Base-by-base conservation (phyloP, 2,797 vertebrate genomes). In the Dallia pectoralis region DNA sequence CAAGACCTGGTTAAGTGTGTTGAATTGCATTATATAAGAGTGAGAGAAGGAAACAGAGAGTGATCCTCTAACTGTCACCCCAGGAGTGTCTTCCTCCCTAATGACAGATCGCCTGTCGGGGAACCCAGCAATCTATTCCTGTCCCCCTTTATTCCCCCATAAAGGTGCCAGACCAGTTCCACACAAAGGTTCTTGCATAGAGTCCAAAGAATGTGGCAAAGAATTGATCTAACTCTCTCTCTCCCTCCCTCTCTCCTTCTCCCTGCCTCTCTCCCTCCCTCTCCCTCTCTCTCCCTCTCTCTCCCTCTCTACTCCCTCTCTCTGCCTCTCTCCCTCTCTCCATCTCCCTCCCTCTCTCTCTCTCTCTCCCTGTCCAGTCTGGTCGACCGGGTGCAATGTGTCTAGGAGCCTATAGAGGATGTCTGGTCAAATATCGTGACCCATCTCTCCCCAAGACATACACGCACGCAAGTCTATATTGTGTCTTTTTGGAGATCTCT, bases 61-160 rank as follows among this genome's bases (percentile, higher is more conserved):
- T 47, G 25, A n/a, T 49, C 32, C 18, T 7, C 75, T 75, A 48
- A 19, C 77, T 73, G 81, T 76, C 87, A 75, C 81, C 69, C 80
- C 67, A 53, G 71, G 78, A 75, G 65, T 33, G 27, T 74, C 68
- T 63, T 69, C 56, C 70, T 69, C 75, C 70, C 51, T 71, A 62
- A 76, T 69, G 71, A 51, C 74, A 65, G 75, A 72, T 71, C 32
- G 81, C 77, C 76, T 81, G 66, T 74, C 74, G 72, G 19, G 32
- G 66, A 59, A 69, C n/a, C n/a, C 30, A 62, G 67, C 74, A 74
- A 82, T 84, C 77, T 87, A 85, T 85, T 89, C 84, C 77, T 71
- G 82, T 83, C 81, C 71, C 69, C 66, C 53, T 83, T 83, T 77
- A 82, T 79, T 81, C 68, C 74, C 56, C n/a, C 11, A 59, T 59